Percentiles rank a stretch among this genome's conserved stretches.
Evolutionary conservation across 2,888 invertebrate species (phyloP).

Genomic region (Myopa tessellatipennis): DNA sequence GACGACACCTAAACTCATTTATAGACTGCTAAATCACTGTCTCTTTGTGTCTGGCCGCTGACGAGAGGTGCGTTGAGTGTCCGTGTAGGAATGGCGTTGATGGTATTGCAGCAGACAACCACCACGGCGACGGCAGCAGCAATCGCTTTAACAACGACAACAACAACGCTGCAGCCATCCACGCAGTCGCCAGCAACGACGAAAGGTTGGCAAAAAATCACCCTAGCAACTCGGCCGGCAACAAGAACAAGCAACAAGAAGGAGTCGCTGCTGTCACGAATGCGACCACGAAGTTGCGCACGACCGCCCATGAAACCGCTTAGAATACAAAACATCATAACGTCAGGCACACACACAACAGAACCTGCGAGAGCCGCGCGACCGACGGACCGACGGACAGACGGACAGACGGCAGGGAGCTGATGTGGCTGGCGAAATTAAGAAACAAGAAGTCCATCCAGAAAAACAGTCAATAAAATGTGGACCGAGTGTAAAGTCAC

Average conservation of each 20-base stretch:
- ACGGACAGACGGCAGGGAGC: too few relatives aligned
- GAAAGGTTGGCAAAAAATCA: constrained; percentile 17
- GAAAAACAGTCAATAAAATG: constrained; percentile 64
- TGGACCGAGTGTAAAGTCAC: constrained; percentile 51
- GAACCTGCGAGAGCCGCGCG: not conserved
- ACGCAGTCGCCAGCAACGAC: constrained; percentile 38
- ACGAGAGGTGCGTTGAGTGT: not conserved
- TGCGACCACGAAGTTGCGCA: constrained; percentile 45
- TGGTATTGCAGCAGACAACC: constrained; percentile 22
- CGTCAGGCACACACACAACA: constrained; percentile 5
- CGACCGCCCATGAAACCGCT: constrained; percentile 46
- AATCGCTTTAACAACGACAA: not conserved
- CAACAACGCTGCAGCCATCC: constrained; percentile 36
- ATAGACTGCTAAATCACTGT: constrained; percentile 61
- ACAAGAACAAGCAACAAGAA: not conserved
- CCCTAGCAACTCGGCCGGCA: constrained; percentile 30
- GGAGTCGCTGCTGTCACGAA: constrained; percentile 37
- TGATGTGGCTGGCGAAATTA: not conserved
- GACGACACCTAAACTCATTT: constrained; percentile 64
- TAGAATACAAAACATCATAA: constrained; percentile 37
- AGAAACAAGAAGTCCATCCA: constrained; percentile 52
- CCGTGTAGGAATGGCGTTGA: not conserved
- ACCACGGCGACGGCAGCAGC: constrained; percentile 19
- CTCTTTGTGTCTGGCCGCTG: constrained; percentile 39
- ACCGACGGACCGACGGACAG: constrained; percentile 18